These are phyloP conservation scores for Catharus ustulatus DNA, from an alignment of 2,797 vertebrate species.

Conservation along the genomic window DNA sequence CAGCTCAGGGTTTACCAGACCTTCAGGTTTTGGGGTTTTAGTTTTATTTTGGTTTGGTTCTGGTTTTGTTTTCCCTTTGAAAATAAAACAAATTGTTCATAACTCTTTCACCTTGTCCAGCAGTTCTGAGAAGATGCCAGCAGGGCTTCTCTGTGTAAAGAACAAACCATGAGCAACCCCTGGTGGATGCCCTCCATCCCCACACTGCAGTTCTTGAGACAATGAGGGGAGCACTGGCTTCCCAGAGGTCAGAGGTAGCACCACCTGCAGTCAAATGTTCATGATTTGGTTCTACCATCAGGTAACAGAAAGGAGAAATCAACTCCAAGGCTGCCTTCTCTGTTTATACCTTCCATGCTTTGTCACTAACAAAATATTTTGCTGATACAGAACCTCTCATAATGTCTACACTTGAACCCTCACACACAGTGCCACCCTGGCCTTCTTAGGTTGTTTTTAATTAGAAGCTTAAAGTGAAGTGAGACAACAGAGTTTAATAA, in stretches of 20 bases:
- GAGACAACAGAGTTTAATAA: not conserved
- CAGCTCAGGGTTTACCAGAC: not conserved
- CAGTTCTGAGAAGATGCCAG: not conserved
- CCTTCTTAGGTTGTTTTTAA: not conserved
- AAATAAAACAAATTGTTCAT: not conserved
- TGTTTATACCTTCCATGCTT: not conserved
- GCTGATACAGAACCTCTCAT: not conserved
- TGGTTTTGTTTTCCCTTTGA: not conserved
- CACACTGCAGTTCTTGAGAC: accelerated
- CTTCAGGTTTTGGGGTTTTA: accelerated
- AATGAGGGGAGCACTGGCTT: not conserved
- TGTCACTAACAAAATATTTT: not conserved
- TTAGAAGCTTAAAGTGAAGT: not conserved
- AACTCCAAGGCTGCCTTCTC: not conserved
- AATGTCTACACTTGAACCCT: not conserved
- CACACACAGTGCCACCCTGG: not conserved
- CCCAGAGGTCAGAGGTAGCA: not conserved
- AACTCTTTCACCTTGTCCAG: not conserved
- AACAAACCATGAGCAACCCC: not conserved
- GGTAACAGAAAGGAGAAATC: not conserved
- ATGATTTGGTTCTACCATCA: not conserved
- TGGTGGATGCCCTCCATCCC: accelerated
- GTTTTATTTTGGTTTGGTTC: not conserved
- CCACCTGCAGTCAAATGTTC: accelerated
- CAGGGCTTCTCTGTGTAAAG: not conserved